Evolutionary conservation across 1,140 invertebrate species (phyloP).

Genomic region (Dufourea novaeangliae): DNA sequence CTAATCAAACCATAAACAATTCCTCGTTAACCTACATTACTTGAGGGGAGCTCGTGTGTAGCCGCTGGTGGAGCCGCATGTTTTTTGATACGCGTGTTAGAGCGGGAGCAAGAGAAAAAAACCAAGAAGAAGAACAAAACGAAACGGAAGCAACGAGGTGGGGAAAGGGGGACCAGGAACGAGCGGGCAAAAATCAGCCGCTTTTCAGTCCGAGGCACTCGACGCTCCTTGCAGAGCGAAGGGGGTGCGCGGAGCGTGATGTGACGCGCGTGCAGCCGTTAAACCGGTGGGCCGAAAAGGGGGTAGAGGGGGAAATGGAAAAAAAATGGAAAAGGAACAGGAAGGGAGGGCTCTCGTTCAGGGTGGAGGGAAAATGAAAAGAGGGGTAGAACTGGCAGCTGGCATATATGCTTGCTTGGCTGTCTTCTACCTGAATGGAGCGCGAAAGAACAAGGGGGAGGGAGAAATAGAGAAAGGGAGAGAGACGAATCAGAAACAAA

Average conservation of each 20-base stretch:
- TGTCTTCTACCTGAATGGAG: constrained; percentile 18
- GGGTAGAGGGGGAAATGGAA: constrained; percentile 4
- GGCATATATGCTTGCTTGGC: constrained; percentile 29
- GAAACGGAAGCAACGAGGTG: not conserved
- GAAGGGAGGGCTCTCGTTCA: not conserved
- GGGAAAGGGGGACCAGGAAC: constrained; percentile 3
- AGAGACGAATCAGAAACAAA: constrained; percentile 6
- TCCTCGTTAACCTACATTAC: not conserved
- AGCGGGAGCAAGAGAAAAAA: not conserved
- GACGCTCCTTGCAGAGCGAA: constrained; percentile 37
- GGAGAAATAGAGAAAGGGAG: not conserved
- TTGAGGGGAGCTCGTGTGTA: too few relatives aligned
- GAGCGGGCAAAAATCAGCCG: constrained; percentile 55
- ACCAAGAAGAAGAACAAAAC: too few relatives aligned
- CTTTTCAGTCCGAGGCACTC: constrained; percentile 45
- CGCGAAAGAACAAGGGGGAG: constrained; percentile 4
- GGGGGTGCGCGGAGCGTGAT: constrained; percentile 25
- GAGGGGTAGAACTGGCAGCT: constrained; percentile 39
- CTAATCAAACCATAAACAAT: too few relatives aligned
- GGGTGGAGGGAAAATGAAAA: not conserved
- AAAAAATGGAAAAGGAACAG: constrained; percentile 17
- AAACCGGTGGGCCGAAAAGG: constrained; percentile 32
- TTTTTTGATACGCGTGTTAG: not conserved
- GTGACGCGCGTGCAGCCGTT: constrained; percentile 47
- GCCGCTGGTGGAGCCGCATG: not conserved